A percentile compares a stretch with the other conserved stretches of the same genome.
These are phyloP conservation scores for Caenorhabditis elegans DNA, from an alignment of 1,140 invertebrate species.

Conservation along the genomic window DNA sequence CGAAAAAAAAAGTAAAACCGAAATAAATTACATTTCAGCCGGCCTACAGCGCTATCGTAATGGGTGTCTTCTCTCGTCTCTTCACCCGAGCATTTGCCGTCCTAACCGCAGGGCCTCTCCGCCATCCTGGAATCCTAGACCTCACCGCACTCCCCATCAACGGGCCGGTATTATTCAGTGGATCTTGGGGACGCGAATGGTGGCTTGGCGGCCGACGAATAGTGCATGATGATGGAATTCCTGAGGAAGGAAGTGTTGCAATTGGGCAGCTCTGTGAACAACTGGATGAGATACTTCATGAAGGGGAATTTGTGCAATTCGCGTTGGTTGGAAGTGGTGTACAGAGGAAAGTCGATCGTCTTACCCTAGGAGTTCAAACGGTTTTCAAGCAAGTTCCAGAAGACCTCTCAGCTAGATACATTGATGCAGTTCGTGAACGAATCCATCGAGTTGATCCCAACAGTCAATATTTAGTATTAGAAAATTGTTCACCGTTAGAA, in stretches of 20 bases:
- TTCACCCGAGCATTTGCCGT: conserved; percentile 62
- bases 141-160: conserved; percentile 64
- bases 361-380: conserved; percentile 64
- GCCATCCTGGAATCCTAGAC: conserved; percentile 64
- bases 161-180: conserved; percentile 64
- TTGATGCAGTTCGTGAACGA: conserved; percentile 62
- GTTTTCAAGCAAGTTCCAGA: conserved; percentile 61
- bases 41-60: conserved; percentile 62
- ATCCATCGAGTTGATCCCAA: conserved; percentile 62
- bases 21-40: conserved; percentile 48
- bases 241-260: conserved; percentile 58
- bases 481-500: conserved; percentile 62
- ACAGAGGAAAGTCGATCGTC: conserved; percentile 63
- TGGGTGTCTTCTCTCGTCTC: conserved; percentile 57
- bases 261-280: conserved; percentile 54
- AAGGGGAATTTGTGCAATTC: conserved; percentile 55
- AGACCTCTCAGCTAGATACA: conserved; percentile 59
- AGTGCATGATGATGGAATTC: conserved; percentile 65
- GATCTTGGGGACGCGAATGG: conserved; percentile 66
- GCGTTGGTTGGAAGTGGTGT: conserved; percentile 64
- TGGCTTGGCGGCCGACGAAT: conserved; percentile 61
- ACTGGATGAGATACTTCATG: conserved; percentile 31
- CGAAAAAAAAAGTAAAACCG: no score
- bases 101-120: conserved; percentile 59
- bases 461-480: conserved; percentile 58